Evolutionary conservation across 2,797 vertebrate species (phyloP).

Genomic region (Rousettus madagascariensis): DNA sequence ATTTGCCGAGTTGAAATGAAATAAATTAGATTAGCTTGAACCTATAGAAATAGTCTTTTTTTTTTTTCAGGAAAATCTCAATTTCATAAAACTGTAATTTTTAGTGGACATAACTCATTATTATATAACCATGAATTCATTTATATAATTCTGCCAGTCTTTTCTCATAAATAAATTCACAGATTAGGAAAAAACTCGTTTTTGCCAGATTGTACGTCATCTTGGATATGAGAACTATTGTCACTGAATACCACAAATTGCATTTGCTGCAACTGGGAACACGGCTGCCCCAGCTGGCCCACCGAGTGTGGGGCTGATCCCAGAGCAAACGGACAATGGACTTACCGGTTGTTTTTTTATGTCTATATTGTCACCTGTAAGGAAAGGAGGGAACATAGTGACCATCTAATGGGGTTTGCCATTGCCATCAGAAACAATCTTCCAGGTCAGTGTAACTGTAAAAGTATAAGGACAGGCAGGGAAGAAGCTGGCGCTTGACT

Average conservation of each 20-base stretch:
- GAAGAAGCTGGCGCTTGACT: background rate
- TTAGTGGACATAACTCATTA: background rate
- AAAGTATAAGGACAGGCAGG: background rate
- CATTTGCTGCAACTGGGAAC: no score
- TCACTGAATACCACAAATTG: background rate
- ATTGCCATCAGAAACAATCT: background rate
- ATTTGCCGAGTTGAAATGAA: background rate
- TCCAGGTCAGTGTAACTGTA: background rate
- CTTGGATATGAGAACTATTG: background rate
- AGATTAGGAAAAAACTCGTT: background rate
- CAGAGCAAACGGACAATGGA: background rate
- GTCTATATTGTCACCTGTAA: background rate
- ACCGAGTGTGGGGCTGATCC: background rate
- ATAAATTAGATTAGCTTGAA: slow-evolving; percentile 12
- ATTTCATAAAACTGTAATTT: background rate
- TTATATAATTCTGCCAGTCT: background rate
- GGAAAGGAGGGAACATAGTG: background rate
- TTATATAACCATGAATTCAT: background rate
- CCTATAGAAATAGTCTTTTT: background rate
- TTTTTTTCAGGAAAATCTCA: slow-evolving; percentile 18
- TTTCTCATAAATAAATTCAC: background rate
- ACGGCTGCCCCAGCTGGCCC: background rate
- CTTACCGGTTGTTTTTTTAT: background rate
- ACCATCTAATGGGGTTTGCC: background rate
- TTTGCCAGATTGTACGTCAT: background rate